These are phyloP conservation scores for Bedellia somnulentella DNA, from an alignment of 2,888 invertebrate species.

Conservation along the genomic window DNA sequence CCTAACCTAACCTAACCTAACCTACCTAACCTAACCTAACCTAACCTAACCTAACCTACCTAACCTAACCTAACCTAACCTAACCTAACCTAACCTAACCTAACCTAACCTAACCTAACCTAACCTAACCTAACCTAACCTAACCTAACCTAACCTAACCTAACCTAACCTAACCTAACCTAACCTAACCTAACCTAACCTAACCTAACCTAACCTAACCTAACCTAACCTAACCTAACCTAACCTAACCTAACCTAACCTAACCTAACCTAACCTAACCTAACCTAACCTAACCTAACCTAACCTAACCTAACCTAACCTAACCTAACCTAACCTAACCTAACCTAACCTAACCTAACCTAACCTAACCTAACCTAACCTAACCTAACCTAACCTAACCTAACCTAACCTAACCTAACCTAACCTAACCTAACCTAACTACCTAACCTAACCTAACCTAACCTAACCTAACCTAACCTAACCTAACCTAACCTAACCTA, in stretches of 20 bases:
- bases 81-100: constrained; percentile 8
- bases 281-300: constrained; percentile 13
- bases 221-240: constrained; percentile 8
- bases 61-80: constrained; percentile 8
- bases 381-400: constrained; percentile 9
- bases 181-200: too few relatives aligned
- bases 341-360: constrained; percentile 12
- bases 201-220: constrained; percentile 11
- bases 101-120: constrained; percentile 9
- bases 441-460: constrained; percentile 13
- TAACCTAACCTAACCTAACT: constrained; percentile 13
- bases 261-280: constrained; percentile 13
- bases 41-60: constrained; percentile 12
- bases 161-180: constrained; percentile 16
- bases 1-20: constrained; percentile 9
- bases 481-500: constrained; percentile 13
- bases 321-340: constrained; percentile 13
- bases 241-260: constrained; percentile 13
- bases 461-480: constrained; percentile 14
- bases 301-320: constrained; percentile 5
- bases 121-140: constrained; percentile 9
- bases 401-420: constrained; percentile 12
- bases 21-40: constrained; percentile 5
- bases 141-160: constrained; percentile 17
- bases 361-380: constrained; percentile 9